A percentile compares a stretch with the other conserved stretches of the same genome.
phyloP scores from a whole-genome alignment of 2,113 vertebrate species.

The Stigmatopora nigra region DNA sequence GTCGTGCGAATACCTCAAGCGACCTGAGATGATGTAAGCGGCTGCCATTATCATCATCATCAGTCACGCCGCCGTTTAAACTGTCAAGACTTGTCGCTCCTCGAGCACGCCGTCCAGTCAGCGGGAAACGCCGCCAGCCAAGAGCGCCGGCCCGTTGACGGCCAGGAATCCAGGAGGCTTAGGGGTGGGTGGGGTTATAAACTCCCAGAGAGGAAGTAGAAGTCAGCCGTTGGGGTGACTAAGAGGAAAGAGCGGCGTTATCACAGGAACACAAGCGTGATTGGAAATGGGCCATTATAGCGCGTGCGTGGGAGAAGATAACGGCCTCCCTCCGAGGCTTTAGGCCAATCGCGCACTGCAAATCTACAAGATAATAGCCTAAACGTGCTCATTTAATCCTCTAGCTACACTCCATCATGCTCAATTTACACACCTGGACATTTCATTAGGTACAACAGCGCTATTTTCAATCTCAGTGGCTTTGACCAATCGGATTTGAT shows the following conservation, averaged over 20 bases:
- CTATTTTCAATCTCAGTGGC: too few relatives aligned
- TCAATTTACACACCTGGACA: slow-evolving; percentile 1
- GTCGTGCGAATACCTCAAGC: neutral
- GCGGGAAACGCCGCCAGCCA: neutral
- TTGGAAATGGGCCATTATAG: slow-evolving; percentile 72
- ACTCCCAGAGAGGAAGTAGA: slow-evolving; percentile 28
- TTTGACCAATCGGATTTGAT: too few relatives aligned
- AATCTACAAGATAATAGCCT: slow-evolving; percentile 54
- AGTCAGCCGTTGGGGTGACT: slow-evolving; percentile 12
- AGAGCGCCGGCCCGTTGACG: neutral
- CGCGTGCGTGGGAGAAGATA: slow-evolving; percentile 47
- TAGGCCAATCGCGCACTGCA: slow-evolving; percentile 52
- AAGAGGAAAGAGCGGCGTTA: slow-evolving; percentile 32
- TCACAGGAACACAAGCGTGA: slow-evolving; percentile 56
- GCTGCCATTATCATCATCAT: neutral
- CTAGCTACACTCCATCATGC: slow-evolving; percentile 21
- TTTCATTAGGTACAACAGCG: neutral
- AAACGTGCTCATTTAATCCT: slow-evolving; percentile 64
- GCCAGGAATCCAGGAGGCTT: neutral
- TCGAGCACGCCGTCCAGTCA: neutral
- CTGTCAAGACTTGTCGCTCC: slow-evolving; percentile 5
- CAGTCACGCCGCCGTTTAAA: neutral
- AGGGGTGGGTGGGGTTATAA: slow-evolving; percentile 22
- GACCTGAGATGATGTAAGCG: slow-evolving; percentile 1
- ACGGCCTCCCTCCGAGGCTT: slow-evolving; percentile 50